Evolutionary conservation across 2,888 invertebrate species (phyloP).

Genomic region (Phaedon cochleariae): DNA sequence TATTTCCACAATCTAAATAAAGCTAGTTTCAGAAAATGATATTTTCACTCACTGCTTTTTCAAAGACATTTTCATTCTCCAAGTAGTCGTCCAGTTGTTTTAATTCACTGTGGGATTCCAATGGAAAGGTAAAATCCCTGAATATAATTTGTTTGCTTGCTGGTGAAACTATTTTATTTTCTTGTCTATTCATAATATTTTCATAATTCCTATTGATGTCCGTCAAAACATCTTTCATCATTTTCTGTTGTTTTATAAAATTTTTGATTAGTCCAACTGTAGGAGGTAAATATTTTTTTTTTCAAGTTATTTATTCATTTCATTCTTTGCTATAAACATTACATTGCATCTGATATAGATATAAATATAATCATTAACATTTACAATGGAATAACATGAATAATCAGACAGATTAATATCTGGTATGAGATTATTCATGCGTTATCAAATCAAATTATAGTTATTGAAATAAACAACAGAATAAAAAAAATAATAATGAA

Average conservation of each 20-base stretch:
- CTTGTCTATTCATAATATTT: slow-evolving; percentile 9
- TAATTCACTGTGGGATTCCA: slow-evolving; percentile 2
- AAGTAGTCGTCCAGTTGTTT: slow-evolving; percentile 4
- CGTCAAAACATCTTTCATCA: not conserved
- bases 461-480: too few relatives aligned
- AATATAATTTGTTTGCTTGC: slow-evolving; percentile 5
- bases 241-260: slow-evolving; percentile 8
- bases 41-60: slow-evolving; percentile 4
- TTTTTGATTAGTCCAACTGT: slow-evolving; percentile 6
- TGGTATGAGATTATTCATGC: too few relatives aligned
- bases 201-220: slow-evolving; percentile 4
- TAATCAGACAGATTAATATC: too few relatives aligned
- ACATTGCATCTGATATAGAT: too few relatives aligned
- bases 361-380: too few relatives aligned
- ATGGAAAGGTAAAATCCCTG: slow-evolving; percentile 5
- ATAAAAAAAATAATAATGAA: too few relatives aligned
- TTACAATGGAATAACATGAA: too few relatives aligned
- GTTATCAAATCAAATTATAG: too few relatives aligned
- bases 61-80: not conserved
- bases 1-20: slow-evolving; percentile 6
- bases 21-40: not conserved
- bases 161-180: slow-evolving; percentile 3
- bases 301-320: not conserved
- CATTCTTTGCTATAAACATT: slow-evolving; percentile 2
- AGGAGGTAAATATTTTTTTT: not conserved